A percentile compares a stretch with the other conserved stretches of the same genome.
phyloP scores from a whole-genome alignment of 2,797 vertebrate genomes.

The Ispidina lecontei region DNA sequence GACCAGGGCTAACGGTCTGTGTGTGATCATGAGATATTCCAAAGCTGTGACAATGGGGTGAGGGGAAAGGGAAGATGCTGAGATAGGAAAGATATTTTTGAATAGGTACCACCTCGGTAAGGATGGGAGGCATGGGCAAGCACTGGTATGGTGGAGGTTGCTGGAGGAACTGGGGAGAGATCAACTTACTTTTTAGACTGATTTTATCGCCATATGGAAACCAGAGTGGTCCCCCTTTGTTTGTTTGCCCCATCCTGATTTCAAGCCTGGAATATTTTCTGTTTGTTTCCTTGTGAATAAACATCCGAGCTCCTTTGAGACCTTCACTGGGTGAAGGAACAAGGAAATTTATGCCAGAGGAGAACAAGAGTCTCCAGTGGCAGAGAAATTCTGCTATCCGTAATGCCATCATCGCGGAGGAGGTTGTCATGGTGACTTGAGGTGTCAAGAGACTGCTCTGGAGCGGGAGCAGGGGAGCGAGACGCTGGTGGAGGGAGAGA shows the following conservation, averaged over 20 bases:
- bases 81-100: too few relatives aligned
- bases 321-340: not conserved
- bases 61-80: not conserved
- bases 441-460: not conserved
- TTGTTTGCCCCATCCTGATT: not conserved
- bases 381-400: not conserved
- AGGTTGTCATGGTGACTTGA: constrained; percentile 15
- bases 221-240: too few relatives aligned
- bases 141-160: not conserved
- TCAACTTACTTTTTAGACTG: not conserved
- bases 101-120: not conserved
- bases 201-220: not conserved
- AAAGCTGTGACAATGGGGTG: not conserved
- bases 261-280: not conserved
- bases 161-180: not conserved
- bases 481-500: fast-evolving
- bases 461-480: not conserved
- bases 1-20: fast-evolving
- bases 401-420: not conserved
- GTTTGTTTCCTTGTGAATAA: not conserved
- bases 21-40: fast-evolving
- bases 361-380: not conserved
- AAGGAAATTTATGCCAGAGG: not conserved
- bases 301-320: not conserved
- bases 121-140: not conserved